Evolutionary conservation across 2,113 vertebrate species (phyloP), one percentile per base, ranked within the genome.

Genomic region (Oryzias javanicus): DNA sequence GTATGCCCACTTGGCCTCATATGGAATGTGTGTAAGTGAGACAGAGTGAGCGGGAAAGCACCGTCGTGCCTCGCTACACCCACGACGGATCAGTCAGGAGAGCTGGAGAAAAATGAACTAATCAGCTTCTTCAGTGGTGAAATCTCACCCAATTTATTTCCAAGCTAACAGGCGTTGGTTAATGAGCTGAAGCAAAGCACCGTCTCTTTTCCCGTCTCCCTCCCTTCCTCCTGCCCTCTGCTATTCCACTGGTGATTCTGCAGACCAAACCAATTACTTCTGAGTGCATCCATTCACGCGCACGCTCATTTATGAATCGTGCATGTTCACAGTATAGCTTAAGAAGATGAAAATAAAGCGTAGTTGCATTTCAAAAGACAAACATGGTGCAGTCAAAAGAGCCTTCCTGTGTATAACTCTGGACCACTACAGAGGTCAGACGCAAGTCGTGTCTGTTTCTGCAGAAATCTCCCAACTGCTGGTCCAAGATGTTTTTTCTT

Each of bases 131-230:
- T 79, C 82, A 81, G 74, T 83, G 84, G 70, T 82, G 77, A 79
- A 88, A 88, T 85, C 83, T 86, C 78, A 70, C 76, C 86, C 90
- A 88, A 90, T 91, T 90, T 89, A 89, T 88, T 90, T 89, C 72
- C 70, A 68, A 76, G 82, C 86, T 89, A 91, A 91, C 86, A 89
- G 87, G 84, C 86, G 72, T 82, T 80, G 74, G 82, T 88, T 91
- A 90, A 91, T 86, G 82, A 93, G 74, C 85, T 89, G 88, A 58
- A 83, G 76, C 76, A 87, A 90, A 85, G 80, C 79, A 74, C 75
- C 74, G 82, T 68, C 70, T 93, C 91, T 75, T 87, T 67, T 88
- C 73, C 22, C 85, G 79, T 76, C 70, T 60, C 71, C 72, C 74
- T 58, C 60, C 60, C 49, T 55, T 59, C 67, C 57, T 65, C 74